Base-by-base conservation (phyloP, 2,113 vertebrate species). In the Ammospiza nelsoni region DNA sequence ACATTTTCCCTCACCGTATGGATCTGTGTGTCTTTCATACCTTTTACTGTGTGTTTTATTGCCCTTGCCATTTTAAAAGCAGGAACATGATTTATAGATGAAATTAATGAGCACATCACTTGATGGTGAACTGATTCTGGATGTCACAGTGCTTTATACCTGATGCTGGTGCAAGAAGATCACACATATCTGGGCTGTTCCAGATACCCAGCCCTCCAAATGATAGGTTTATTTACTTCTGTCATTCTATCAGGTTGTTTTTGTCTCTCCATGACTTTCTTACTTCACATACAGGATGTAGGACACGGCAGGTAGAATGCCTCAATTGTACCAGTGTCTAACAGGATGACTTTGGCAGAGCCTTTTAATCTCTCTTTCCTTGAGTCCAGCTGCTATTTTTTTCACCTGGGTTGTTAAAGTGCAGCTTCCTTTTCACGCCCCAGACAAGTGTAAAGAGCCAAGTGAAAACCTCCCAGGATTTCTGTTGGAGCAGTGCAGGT, bases 21-120 rank as follows among this genome's bases (percentile, higher is more conserved):
- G 83, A 23, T 90, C 54, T 87, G 33, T 76, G 29, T 77, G 59
- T 66, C 82, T 96, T 94, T 75, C 65, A 44, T 81, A 77, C 41
- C 37, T 95, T 95, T 96, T 95, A 93, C 78, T 43, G 39, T 80
- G 84, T 89, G 71, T 80, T 97, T 93, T 96, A 86, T 88, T 95
- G 79, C 88, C 88, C 91, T 95, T 95, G 75, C 81, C 44, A 54
- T 83, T 94, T 96, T 93, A 96, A 94, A 97, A 95, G 61, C 75
- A 94, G 75, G 35, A 86, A 63, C 25, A 46, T 95, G 89, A 96
- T 96, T 96, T 96, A 96, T 92, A 92, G 92, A 67, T 86, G 5
- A 94, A 93, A 92, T 96, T 96, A 95, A 96, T 94, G 88, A 95
- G 72, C 63, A 95, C 86, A 91, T 96, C 90, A 86, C 61, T 80